phyloP scores from a whole-genome alignment of 2,888 invertebrate genomes.

The Hydroisotoma schaefferi region DNA sequence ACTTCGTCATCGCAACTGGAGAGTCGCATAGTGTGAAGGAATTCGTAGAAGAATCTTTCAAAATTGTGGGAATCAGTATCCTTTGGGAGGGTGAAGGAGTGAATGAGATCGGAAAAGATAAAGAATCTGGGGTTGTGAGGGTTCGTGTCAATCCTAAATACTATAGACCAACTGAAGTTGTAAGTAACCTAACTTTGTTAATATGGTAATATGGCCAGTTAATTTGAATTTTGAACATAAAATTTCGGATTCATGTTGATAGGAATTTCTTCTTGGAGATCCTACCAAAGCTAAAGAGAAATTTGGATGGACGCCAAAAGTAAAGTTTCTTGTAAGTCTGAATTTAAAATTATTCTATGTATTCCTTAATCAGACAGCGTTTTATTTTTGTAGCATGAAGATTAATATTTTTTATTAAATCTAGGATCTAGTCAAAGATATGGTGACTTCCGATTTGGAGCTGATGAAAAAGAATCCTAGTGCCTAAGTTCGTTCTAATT shows the following conservation, averaged over 20 bases:
- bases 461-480: constrained; percentile 87
- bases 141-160: constrained; percentile 89
- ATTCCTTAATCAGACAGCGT: neutral
- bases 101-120: constrained; percentile 75
- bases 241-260: neutral
- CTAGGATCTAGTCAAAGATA: constrained; percentile 81
- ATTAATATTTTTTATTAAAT: neutral
- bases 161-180: constrained; percentile 97
- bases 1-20: constrained; percentile 96
- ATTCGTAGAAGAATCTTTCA: constrained; percentile 90
- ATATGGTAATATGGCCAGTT: neutral
- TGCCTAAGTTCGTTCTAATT: no score
- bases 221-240: neutral
- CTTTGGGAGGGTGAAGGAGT: constrained; percentile 84
- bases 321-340: constrained; percentile 62
- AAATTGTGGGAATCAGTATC: constrained; percentile 72
- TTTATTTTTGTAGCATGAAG: neutral
- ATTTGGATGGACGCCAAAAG: constrained; percentile 84
- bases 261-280: constrained; percentile 90
- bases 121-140: constrained; percentile 67
- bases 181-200: constrained; percentile 54
- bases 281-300: constrained; percentile 81
- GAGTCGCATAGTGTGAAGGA: constrained; percentile 91
- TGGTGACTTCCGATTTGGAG: constrained; percentile 86
- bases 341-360: constrained; percentile 12